A percentile compares a stretch with the other conserved stretches of the same genome.
These are phyloP conservation scores for Maniola hyperantus DNA, from an alignment of 2,888 invertebrate genomes.

Conservation along the genomic window DNA sequence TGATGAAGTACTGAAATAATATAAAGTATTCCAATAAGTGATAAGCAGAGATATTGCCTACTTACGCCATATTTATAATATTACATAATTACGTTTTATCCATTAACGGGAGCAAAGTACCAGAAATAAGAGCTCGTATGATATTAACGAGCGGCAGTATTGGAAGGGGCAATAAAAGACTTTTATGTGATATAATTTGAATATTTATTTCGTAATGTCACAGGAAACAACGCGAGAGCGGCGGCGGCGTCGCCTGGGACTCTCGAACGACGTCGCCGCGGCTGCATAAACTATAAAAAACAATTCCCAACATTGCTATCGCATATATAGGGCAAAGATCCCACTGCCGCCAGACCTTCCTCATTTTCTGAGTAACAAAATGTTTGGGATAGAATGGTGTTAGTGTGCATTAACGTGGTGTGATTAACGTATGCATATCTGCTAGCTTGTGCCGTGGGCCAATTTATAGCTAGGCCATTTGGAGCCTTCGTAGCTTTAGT, in stretches of 20 bases:
- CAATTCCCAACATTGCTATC: slow-evolving; percentile 73
- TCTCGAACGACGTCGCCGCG: slow-evolving; percentile 67
- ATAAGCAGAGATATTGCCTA: slow-evolving; percentile 4
- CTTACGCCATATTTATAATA: slow-evolving; percentile 5
- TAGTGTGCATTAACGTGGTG: too few species aligned
- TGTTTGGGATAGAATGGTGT: too few species aligned
- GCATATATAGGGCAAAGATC: too few species aligned
- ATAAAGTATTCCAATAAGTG: not conserved
- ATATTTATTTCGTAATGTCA: slow-evolving; percentile 82
- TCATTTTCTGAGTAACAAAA: too few species aligned
- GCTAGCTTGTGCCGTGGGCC: too few species aligned
- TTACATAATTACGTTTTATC: slow-evolving; percentile 21
- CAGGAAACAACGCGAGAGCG: slow-evolving; percentile 73
- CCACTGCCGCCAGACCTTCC: too few species aligned
- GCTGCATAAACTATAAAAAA: slow-evolving; percentile 78
- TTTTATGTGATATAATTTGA: slow-evolving; percentile 72
- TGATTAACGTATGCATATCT: too few species aligned
- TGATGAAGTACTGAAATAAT: too few species aligned
- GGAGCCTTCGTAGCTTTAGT: too few species aligned
- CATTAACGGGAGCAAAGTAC: slow-evolving; percentile 27
- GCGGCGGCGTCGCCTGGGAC: slow-evolving; percentile 72
- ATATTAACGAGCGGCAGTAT: slow-evolving; percentile 32
- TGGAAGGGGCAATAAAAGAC: slow-evolving; percentile 54
- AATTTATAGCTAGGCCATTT: too few species aligned
- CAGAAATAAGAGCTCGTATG: slow-evolving; percentile 30